Base-by-base conservation (phyloP, 2,113 vertebrate genomes). In the Clarias batrachus region DNA sequence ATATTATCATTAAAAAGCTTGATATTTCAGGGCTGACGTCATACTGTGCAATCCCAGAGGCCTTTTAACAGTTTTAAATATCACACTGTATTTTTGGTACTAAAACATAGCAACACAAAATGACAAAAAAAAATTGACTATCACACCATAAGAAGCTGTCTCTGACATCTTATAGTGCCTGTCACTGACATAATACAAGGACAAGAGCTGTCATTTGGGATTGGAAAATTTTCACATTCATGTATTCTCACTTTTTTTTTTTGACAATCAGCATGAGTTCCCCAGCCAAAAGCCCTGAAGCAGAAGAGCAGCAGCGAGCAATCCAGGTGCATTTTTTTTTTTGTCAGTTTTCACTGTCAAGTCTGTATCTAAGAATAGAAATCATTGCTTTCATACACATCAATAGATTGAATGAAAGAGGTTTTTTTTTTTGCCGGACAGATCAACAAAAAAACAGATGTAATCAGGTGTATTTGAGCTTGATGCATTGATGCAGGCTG, bases 381-480 rank as follows among this genome's bases (percentile, higher is more conserved):
- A 63, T 80, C 76, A 57, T 86, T 25, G 52, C 76, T 79, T 85
- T 85, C 52, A 68, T 86, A 80, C 65, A 70, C 56, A 66, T 63
- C 74, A 25, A 70, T 41, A 66, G 52, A 66, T 56, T 65, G 60
- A 85, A 27, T 14, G 10, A 70, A 77, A 52, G 25, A 2, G n/a
- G 23, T 33, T 37, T 30, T 52, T 65, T 52, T 25, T 9, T 25
- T 17, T 71, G 27, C 25, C 66, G 57, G 52, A 23, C 33, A 65
- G 83, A 77, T 77, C 17, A 66, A 56, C 57, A 37, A 2, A 25
- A 27, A 68, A 85, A 63, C 30, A 65, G 14, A 54, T 60, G 66
- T 84, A 73, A 84, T 66, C 84, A 60, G 63, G 65, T 78, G 77
- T 87, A 79, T 84, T 70, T 87, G 25, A 57, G n/a, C 54, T 19